Conservation (phyloP, 1,140 invertebrate species). For the Battus philenor region DNA sequence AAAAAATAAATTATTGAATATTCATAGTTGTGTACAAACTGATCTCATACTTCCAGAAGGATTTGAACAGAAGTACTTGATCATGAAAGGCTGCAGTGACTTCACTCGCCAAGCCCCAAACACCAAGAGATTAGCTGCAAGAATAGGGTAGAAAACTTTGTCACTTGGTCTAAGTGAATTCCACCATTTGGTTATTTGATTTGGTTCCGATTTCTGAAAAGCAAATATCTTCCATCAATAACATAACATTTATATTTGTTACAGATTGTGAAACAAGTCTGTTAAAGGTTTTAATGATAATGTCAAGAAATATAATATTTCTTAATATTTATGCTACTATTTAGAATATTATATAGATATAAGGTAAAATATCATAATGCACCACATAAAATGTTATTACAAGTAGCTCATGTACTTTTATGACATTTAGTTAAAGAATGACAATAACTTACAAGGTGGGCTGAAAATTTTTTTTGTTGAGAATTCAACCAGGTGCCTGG, state of each 20-base stretch:
- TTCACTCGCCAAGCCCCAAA: slow-evolving; percentile 91
- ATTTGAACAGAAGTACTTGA: slow-evolving; percentile 90
- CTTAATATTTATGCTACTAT: neutral
- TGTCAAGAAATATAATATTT: too few species aligned
- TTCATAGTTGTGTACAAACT: neutral
- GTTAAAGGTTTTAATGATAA: too few species aligned
- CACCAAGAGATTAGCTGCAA: slow-evolving; percentile 86
- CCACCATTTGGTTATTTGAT: slow-evolving; percentile 84
- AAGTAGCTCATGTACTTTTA: too few species aligned
- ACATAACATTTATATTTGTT: too few species aligned
- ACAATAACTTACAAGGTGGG: slow-evolving; percentile 4
- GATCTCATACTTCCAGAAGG: slow-evolving; percentile 81
- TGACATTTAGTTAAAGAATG: too few species aligned
- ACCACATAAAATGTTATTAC: too few species aligned
- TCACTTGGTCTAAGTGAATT: slow-evolving; percentile 83
- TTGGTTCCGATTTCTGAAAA: slow-evolving; percentile 75
- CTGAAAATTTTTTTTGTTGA: slow-evolving; percentile 64
- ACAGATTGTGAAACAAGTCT: too few species aligned
- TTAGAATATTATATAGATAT: too few species aligned
- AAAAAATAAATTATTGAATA: slow-evolving; percentile 11
- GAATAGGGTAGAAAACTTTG: slow-evolving; percentile 88
- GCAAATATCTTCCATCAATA: too few species aligned
- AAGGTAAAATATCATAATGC: too few species aligned
- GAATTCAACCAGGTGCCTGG: slow-evolving; percentile 74
- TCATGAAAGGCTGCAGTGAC: slow-evolving; percentile 83